Evolutionary conservation across 1,140 invertebrate genomes (phyloP), one percentile per base, ranked within the genome.

Genomic region (Aphelinus atriplicis): DNA sequence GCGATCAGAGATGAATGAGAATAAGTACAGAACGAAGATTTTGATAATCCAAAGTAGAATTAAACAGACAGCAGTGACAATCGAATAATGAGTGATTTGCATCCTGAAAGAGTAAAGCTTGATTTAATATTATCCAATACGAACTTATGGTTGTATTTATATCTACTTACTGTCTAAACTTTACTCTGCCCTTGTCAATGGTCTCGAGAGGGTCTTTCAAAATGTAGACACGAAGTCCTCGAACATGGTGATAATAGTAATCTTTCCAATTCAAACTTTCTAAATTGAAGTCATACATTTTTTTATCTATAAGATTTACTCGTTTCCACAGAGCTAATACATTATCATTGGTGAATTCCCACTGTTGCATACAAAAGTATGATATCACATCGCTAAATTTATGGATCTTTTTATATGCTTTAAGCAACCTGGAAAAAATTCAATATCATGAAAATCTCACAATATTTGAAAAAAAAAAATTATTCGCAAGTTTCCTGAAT

Each of bases 281-380:
- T 0, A 90, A 57, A 51, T 89, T 82, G 57, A 91, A 90, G 45
- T 86, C 53, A 71, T 89, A 91, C 7, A 81, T 83, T 42, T 83
- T 77, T 78, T 83, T 85, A 79, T 93, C 92, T 4, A 83, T 76
- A 0, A 81, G 73, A 51, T 82, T 83, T 64, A 92, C 80, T 58
- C 83, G 84, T 2, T 87, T 63, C 83, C 86, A 89, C 3, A 93
- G 82, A 55, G 82, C 84, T 5, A 88, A 57, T 9, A 91, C 84
- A 74, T 91, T 89, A 3, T 89, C 83, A 78, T 90, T 90, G 2
- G 81, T 78, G 79, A 92, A 93, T 51, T 83, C 80, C 92, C 92
- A 93, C 76, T 91, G 83, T 63, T 89, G 84, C 1, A 87, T 87
- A 4, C 88, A 90, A 78, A 93, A 93, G 78, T 89, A 92, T 45